Base-by-base conservation (phyloP, 2,113 vertebrate genomes). In the Rhombomys opimus region DNA sequence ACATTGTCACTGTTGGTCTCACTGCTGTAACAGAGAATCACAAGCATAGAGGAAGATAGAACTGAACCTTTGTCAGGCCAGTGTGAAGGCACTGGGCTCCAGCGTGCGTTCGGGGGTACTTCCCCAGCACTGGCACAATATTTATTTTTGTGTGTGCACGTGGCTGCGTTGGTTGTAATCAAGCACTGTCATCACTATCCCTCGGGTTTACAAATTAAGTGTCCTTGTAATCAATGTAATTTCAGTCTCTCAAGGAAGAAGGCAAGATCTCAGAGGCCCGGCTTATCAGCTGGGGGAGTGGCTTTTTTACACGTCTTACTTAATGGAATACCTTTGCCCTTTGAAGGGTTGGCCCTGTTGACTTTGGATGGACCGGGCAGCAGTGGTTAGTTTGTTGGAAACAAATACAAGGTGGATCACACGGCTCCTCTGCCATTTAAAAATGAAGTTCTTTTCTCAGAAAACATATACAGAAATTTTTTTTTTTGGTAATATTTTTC, bases 291-390 rank as follows among this genome's bases (percentile, higher is more conserved):
- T 57, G 18, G 27, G 12, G 75, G 20, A 68, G 68, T n/a, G 12
- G 15, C 86, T 94, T 18, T 96, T 97, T 95, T 88, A 67, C 81
- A 87, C 13, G 89, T 95, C n/a, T 52, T 90, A 67, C 82, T 87
- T 96, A 94, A 89, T 92, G 94, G 73, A 84, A 27, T 95, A 46
- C 78, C 91, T 91, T 98, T 72, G 92, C 84, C 67, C 93, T 96
- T 82, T 92, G 88, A 93, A 95, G 46, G 54, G n/a, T 77, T 95
- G 80, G 80, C 87, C 84, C 86, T 97, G 87, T 97, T 97, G 97
- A 97, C 70, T 87, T 89, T 97, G 92, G 81, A 95, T 87, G 85
- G 50, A 50, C 72, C 52, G 8, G 41, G 54, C 63, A 89, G 82
- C 61, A 73, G 1, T n/a, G 52, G 35, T 72, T 93, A 65, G 46